Evolutionary conservation across 2,888 invertebrate species (phyloP).

Genomic region (Sinhomidia bicolor): DNA sequence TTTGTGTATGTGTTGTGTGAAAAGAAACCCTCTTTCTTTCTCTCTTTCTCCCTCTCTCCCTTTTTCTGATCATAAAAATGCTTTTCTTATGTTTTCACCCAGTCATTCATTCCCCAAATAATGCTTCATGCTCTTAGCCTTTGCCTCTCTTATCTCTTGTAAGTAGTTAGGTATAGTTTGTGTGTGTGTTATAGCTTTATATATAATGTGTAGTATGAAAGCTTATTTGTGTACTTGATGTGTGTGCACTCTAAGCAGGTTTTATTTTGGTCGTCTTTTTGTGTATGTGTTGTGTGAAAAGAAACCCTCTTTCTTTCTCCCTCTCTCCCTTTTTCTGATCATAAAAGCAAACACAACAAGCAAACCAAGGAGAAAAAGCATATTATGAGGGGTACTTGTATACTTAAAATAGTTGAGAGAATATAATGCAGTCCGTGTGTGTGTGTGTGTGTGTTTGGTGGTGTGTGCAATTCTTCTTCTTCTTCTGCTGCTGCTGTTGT

Average conservation of each 20-base stretch:
- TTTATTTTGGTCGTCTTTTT: slow-evolving; percentile 21
- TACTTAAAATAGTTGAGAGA: neutral
- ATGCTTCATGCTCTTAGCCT: slow-evolving; percentile 53
- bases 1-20: slow-evolving; percentile 23
- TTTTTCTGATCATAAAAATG: slow-evolving; percentile 61
- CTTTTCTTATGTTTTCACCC: slow-evolving; percentile 62
- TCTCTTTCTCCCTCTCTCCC: no score
- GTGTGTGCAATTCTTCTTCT: neutral
- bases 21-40: slow-evolving; percentile 42
- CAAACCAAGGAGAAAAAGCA: slow-evolving; percentile 42
- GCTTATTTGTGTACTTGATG: slow-evolving; percentile 5
- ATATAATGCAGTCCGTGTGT: no score
- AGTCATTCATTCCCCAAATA: slow-evolving; percentile 46
- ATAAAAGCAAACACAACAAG: slow-evolving; percentile 58
- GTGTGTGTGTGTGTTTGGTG: neutral
- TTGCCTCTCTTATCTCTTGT: slow-evolving; percentile 49
- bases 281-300: slow-evolving; percentile 27
- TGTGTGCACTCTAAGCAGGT: slow-evolving; percentile 25
- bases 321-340: slow-evolving; percentile 51
- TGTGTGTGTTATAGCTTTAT: no score
- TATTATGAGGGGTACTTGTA: neutral
- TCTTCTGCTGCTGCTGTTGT: neutral
- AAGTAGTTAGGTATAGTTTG: slow-evolving; percentile 13
- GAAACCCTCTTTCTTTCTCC: slow-evolving; percentile 37
- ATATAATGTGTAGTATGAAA: no score